Evolutionary conservation across 2,113 vertebrate genomes (phyloP).

Genomic region (Lasiurus borealis): DNA sequence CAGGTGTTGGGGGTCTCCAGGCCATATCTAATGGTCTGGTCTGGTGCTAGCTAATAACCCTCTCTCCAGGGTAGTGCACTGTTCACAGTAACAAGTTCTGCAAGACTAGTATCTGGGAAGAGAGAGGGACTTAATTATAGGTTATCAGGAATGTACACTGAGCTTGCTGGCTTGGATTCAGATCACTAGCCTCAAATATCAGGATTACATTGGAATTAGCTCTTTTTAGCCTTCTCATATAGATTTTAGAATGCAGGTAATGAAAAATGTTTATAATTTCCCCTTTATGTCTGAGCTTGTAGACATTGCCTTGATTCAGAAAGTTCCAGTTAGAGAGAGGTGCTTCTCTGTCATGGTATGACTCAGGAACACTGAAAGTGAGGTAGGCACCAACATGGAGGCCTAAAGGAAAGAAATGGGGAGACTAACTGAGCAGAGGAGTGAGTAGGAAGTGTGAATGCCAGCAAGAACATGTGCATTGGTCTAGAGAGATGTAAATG

Average conservation of each 20-base stretch:
- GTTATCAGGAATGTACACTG: too few species aligned
- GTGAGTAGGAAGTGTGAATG: not conserved
- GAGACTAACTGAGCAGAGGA: not conserved
- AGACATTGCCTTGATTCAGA: not conserved
- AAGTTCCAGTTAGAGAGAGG: not conserved
- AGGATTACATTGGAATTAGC: too few species aligned
- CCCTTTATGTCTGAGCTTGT: not conserved
- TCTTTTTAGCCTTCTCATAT: too few species aligned
- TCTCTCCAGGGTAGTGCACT: too few species aligned
- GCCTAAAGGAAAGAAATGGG: not conserved
- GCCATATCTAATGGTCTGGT: too few species aligned
- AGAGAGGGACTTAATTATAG: too few species aligned
- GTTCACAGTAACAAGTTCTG: too few species aligned
- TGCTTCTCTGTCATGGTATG: not conserved
- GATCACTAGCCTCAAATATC: too few species aligned
- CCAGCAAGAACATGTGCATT: not conserved
- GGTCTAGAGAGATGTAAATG: not conserved
- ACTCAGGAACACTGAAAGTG: not conserved
- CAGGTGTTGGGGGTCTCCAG: too few species aligned
- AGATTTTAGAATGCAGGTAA: slow-evolving; percentile 20
- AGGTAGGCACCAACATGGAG: not conserved
- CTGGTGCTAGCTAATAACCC: too few species aligned
- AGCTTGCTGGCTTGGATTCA: too few species aligned
- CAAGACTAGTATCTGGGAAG: too few species aligned
- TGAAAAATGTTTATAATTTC: not conserved